A percentile compares a stretch with the other conserved stretches of the same genome.
These are phyloP conservation scores for Synanthedon myopaeformis DNA, from an alignment of 2,888 invertebrate genomes.

Conservation along the genomic window DNA sequence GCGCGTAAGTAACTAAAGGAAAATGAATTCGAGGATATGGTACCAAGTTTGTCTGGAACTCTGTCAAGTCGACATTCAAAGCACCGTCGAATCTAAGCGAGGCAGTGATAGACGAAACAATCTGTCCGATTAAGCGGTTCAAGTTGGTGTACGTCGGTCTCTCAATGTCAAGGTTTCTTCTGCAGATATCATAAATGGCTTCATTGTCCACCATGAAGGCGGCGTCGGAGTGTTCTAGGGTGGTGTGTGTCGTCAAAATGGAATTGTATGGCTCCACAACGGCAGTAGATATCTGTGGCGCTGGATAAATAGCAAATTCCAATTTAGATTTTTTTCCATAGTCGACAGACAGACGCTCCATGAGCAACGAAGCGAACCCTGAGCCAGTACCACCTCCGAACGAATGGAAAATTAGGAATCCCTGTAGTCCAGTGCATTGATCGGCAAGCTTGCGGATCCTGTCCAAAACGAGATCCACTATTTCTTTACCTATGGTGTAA, in stretches of 20 bases:
- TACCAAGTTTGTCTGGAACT: conserved; percentile 93
- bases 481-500: conserved; percentile 96
- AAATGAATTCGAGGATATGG: conserved; percentile 96
- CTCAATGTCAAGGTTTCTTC: conserved; percentile 93
- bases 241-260: conserved; percentile 94
- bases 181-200: conserved; percentile 91
- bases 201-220: conserved; percentile 96
- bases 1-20: conserved; percentile 91
- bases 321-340: conserved; percentile 95
- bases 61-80: conserved; percentile 90
- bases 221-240: conserved; percentile 93
- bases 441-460: conserved; percentile 87
- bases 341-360: conserved; percentile 95
- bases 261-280: conserved; percentile 97
- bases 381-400: conserved; percentile 95
- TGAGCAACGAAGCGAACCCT: conserved; percentile 92
- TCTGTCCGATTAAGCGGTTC: conserved; percentile 94
- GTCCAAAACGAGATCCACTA: conserved; percentile 89
- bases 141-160: conserved; percentile 96
- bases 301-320: conserved; percentile 96
- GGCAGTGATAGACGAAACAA: conserved; percentile 92
- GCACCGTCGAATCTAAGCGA: conserved; percentile 93
- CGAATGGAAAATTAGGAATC: conserved; percentile 94
- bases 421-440: conserved; percentile 91
- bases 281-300: conserved; percentile 89